These are phyloP conservation scores for Orthochromis malagaraziensis DNA, from an alignment of 2,113 vertebrate genomes.

Conservation along the genomic window DNA sequence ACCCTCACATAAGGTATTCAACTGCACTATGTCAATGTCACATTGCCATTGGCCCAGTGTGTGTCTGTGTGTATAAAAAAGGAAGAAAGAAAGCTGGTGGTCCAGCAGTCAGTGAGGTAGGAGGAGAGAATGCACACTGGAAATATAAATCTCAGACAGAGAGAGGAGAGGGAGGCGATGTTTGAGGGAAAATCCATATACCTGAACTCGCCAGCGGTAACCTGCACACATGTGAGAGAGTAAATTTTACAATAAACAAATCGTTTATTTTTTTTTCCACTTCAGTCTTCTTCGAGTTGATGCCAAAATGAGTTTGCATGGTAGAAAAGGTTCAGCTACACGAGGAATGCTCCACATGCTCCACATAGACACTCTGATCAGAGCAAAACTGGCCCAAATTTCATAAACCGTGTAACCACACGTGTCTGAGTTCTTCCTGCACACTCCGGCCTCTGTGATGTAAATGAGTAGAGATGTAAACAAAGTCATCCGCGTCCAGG, in stretches of 20 bases:
- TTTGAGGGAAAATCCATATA: neutral
- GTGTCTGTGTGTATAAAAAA: neutral
- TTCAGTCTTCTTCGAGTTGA: accelerated
- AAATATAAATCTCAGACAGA: slow-evolving; percentile 16
- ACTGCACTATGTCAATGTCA: slow-evolving; percentile 49
- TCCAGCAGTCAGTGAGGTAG: neutral
- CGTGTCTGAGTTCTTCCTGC: neutral
- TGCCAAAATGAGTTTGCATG: neutral
- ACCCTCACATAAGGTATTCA: slow-evolving; percentile 48
- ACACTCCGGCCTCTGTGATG: neutral
- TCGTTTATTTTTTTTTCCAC: accelerated
- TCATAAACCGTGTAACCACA: neutral
- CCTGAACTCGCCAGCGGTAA: neutral
- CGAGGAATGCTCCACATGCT: neutral
- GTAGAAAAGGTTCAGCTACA: neutral
- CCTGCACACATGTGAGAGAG: neutral
- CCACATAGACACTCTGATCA: neutral
- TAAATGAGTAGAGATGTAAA: neutral
- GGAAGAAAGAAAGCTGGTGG: neutral
- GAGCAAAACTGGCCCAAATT: neutral
- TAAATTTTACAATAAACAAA: neutral
- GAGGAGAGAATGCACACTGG: neutral
- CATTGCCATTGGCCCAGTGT: slow-evolving; percentile 29
- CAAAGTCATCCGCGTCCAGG: neutral
- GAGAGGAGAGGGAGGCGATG: neutral